Evolutionary conservation across 2,113 vertebrate species (phyloP).

Genomic region (Pituophis catenifer): DNA sequence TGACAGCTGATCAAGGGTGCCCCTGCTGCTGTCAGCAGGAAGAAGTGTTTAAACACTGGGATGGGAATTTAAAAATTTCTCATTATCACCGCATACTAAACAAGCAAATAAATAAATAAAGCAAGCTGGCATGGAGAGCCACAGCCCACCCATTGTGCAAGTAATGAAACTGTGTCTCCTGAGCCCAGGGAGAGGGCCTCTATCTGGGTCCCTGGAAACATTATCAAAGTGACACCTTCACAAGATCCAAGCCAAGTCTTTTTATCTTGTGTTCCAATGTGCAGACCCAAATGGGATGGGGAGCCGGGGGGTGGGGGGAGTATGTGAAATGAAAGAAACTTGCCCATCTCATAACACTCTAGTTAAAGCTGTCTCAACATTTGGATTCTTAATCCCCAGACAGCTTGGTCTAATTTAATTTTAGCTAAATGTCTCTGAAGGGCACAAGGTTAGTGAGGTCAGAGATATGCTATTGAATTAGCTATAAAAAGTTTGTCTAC

Average conservation of each 20-base stretch:
- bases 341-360: conserved; percentile 37
- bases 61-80: conserved; percentile 81
- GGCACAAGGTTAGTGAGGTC: background rate
- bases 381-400: background rate
- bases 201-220: conserved; percentile 73
- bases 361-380: conserved; percentile 25
- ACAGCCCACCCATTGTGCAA: conserved; percentile 71
- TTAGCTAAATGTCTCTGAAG: background rate
- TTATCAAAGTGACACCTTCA: conserved; percentile 78
- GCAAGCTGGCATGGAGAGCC: conserved; percentile 72
- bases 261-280: conserved; percentile 72
- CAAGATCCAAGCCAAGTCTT: conserved; percentile 67
- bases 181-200: conserved; percentile 71
- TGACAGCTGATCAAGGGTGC: conserved; percentile 81
- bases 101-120: conserved; percentile 71
- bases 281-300: conserved; percentile 40
- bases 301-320: background rate
- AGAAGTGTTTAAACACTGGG: conserved; percentile 78
- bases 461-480: background rate
- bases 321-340: conserved; percentile 41
- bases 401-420: background rate
- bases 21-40: conserved; percentile 77
- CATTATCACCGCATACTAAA: conserved; percentile 80
- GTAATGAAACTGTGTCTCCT: conserved; percentile 76
- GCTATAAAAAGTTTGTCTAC: background rate